Conservation (phyloP, 2,888 invertebrate species). For the Pyrrhia umbra region DNA sequence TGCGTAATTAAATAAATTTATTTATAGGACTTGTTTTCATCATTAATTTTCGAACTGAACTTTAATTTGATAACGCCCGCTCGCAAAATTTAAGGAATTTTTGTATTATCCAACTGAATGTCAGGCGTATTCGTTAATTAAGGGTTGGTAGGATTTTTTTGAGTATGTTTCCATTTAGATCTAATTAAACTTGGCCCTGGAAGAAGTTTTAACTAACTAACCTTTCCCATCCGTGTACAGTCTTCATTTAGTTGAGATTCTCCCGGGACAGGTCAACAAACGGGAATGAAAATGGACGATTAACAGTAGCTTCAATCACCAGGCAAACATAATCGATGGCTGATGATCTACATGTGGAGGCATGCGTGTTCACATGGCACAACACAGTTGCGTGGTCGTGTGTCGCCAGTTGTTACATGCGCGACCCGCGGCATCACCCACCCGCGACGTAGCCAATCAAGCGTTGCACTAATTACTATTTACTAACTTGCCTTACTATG, state of each 20-base stretch:
- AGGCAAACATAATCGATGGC: background rate
- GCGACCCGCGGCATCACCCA: slow-evolving; percentile 23
- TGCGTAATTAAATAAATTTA: slow-evolving; percentile 14
- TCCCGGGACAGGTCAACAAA: no score
- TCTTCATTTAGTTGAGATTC: no score
- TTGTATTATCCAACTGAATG: background rate
- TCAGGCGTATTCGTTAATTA: background rate
- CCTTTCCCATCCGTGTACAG: no score
- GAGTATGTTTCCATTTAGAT: no score
- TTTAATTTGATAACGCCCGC: slow-evolving; percentile 2
- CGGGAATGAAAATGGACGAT: background rate
- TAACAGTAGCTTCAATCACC: background rate
- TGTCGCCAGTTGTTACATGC: slow-evolving; percentile 24
- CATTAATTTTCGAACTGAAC: slow-evolving; percentile 16
- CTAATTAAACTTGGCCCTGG: no score
- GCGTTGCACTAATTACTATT: slow-evolving; percentile 55
- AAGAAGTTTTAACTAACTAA: no score
- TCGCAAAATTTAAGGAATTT: background rate
- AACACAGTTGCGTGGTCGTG: slow-evolving; percentile 39
- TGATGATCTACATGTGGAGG: slow-evolving; percentile 16
- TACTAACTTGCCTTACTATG: slow-evolving; percentile 49
- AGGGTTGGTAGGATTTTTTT: background rate
- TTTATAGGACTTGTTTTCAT: slow-evolving; percentile 10
- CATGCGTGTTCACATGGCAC: slow-evolving; percentile 20
- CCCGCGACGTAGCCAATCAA: slow-evolving; percentile 42